phyloP scores from a whole-genome alignment of 2,888 invertebrate species.

The Plagodis dolabraria region DNA sequence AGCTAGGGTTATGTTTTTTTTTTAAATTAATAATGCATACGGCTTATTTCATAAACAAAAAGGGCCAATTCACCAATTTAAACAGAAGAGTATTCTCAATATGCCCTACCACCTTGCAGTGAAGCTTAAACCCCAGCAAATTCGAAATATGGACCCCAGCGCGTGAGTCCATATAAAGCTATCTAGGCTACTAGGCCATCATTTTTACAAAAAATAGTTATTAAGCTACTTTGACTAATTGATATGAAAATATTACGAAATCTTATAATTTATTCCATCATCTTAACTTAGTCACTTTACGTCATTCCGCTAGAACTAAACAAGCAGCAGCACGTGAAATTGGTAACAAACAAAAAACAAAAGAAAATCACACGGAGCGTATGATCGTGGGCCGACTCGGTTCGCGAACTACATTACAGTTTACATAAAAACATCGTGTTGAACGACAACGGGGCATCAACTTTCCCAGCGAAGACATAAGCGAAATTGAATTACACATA shows the following conservation, averaged over 20 bases:
- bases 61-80: no score
- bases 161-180: no score
- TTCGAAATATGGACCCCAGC: no score
- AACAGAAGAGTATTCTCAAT: no score
- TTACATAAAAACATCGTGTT: slow-evolving; percentile 85
- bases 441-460: slow-evolving; percentile 84
- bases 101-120: no score
- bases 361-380: slow-evolving; percentile 72
- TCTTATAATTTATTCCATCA: slow-evolving; percentile 31
- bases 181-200: no score
- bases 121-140: no score
- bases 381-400: slow-evolving; percentile 76
- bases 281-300: slow-evolving; percentile 48
- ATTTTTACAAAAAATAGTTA: no score
- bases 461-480: slow-evolving; percentile 85
- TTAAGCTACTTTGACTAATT: neutral
- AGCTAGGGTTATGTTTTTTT: no score
- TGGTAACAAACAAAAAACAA: slow-evolving; percentile 70
- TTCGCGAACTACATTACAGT: slow-evolving; percentile 84
- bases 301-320: slow-evolving; percentile 64
- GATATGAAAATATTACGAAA: slow-evolving; percentile 7
- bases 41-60: no score
- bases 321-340: slow-evolving; percentile 77
- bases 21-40: no score
- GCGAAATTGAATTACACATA: slow-evolving; percentile 85